Evolutionary conservation across 2,113 vertebrate genomes (phyloP).

Genomic region (Collichthys lucidus): DNA sequence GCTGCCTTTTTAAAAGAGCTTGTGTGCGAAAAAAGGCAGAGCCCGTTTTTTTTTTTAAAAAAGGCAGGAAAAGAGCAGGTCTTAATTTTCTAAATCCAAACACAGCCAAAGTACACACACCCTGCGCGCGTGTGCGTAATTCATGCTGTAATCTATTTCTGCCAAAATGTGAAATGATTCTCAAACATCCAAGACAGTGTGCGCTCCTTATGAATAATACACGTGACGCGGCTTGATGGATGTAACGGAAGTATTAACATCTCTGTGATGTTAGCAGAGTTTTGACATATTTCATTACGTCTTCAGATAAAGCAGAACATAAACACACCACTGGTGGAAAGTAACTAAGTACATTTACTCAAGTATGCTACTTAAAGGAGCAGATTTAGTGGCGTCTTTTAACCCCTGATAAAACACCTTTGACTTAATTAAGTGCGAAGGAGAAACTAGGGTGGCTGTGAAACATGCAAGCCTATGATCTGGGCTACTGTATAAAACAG

Average conservation of each 20-base stretch:
- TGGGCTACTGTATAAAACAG: no score
- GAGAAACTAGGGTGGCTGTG: no score
- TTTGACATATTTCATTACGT: constrained; percentile 21
- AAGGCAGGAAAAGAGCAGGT: constrained; percentile 39
- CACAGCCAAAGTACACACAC: constrained; percentile 46
- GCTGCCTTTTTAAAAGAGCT: constrained; percentile 48
- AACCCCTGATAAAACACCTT: no score
- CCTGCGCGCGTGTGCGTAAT: constrained; percentile 27
- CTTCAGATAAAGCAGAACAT: constrained; percentile 3
- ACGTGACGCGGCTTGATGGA: constrained; percentile 5
- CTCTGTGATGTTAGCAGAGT: neutral
- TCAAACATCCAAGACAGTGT: neutral
- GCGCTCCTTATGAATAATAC: constrained; percentile 32
- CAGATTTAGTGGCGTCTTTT: no score
- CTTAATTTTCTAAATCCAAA: constrained; percentile 60
- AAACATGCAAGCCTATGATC: no score
- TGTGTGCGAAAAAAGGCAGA: constrained; percentile 18
- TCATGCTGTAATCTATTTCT: constrained; percentile 36
- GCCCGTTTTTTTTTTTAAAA: constrained; percentile 24
- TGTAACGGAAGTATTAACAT: constrained; percentile 8
- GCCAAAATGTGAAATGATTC: constrained; percentile 33
- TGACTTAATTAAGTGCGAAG: no score
- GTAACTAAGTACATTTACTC: constrained; percentile 6
- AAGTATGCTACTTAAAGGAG: neutral
- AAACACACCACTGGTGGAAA: constrained; percentile 11